Base-by-base conservation (phyloP, 2,797 vertebrate genomes). In the Anguilla anguilla region DNA sequence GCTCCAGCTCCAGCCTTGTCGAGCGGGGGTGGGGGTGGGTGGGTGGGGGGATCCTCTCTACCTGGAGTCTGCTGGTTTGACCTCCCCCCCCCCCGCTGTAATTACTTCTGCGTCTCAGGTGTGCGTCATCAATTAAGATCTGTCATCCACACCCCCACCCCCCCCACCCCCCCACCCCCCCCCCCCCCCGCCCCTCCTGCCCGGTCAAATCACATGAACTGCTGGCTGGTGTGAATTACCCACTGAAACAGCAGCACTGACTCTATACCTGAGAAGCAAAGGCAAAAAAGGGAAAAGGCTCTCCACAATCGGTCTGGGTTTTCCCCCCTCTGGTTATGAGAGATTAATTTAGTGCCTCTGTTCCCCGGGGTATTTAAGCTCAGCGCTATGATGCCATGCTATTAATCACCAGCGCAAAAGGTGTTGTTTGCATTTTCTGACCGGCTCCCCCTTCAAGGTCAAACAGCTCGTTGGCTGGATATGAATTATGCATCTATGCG, bases 371-470 rank as follows among this genome's bases (percentile, higher is more conserved):
- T 91, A 92, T 93, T 95, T 95, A 95, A 96, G 93, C 93, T 93
- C 92, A 94, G 95, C 95, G 95, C 94, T 93, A 95, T 95, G 93
- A 87, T 94, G 85, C 88, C 93, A 91, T 92, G 94, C 49, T 93
- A 95, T 96, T 95, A 96, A 96, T 96, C 95, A 95, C 88, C 90
- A 92, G 91, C 95, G 94, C 95, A 95, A 93, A 35, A 35, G 35
- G 90, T 87, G 94, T 35, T 0, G 88, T 89, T 93, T 94, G 92
- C 94, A 94, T 94, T 94, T 94, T 93, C 92, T 89, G 94, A 94
- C 91, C 91, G 15, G 61, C 77, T 86, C 74, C 77, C 67, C 49
- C 39, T 10, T 90, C 92, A 94, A 95, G 95, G 96, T 96, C 96
- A 97, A 35, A 96, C 90, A 93, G 87, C 72, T 91, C 7, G 84